Conservation (phyloP, 2,797 vertebrate genomes). For the Sebastes glaucus region DNA sequence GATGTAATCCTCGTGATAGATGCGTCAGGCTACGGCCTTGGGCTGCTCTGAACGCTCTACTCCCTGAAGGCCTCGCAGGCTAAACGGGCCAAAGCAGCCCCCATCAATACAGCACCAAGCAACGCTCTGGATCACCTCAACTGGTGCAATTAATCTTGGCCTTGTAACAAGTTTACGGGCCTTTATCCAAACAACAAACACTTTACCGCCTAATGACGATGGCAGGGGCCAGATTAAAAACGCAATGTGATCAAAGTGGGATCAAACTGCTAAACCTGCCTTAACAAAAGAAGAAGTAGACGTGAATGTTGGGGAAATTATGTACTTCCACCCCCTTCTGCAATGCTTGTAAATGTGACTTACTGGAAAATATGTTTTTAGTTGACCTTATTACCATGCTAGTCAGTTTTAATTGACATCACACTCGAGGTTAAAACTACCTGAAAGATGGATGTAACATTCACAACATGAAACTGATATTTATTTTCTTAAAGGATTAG, state of each 20-base stretch:
- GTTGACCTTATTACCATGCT: constrained; percentile 53
- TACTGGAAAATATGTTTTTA: constrained; percentile 28
- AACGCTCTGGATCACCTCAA: constrained; percentile 47
- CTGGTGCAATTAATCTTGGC: constrained; percentile 55
- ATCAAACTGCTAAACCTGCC: constrained; percentile 55
- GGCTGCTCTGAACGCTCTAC: constrained; percentile 55
- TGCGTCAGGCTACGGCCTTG: constrained; percentile 61
- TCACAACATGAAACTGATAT: neutral
- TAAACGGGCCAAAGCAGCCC: constrained; percentile 61
- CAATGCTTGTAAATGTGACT: constrained; percentile 46
- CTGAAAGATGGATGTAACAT: constrained; percentile 28
- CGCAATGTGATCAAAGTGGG: constrained; percentile 55
- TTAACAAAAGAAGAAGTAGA: constrained; percentile 51
- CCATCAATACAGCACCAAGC: constrained; percentile 61
- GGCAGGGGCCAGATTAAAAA: constrained; percentile 52
- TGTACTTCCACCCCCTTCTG: constrained; percentile 16
- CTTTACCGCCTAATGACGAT: constrained; percentile 17
- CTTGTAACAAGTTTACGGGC: constrained; percentile 45
- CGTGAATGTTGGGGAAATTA: constrained; percentile 15
- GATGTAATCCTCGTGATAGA: constrained; percentile 66
- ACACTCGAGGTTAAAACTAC: constrained; percentile 6
- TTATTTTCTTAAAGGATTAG: constrained; percentile 20
- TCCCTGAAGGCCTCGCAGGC: constrained; percentile 60
- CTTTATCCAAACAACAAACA: constrained; percentile 50
- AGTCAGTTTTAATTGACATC: constrained; percentile 46